Conservation (phyloP, 2,888 invertebrate species). For the Heliconius cydno region DNA sequence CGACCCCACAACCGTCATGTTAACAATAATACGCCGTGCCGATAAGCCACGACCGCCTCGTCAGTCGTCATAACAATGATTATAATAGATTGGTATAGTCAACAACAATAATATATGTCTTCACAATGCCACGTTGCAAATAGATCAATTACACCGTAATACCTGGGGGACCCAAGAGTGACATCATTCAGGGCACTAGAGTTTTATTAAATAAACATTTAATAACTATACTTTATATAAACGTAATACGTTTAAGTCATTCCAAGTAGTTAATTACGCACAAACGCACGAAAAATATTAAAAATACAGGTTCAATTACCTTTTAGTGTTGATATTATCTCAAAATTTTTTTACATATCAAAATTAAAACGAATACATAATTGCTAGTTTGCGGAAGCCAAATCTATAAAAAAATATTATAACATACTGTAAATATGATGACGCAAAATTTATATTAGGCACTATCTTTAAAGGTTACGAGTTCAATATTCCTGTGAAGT, state of each 20-base stretch:
- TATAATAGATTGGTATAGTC: not conserved
- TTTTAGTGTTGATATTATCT: not conserved
- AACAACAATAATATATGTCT: not conserved
- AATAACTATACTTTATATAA: not conserved
- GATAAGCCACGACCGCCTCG: no score
- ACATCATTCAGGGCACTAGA: not conserved
- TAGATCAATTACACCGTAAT: slow-evolving; percentile 9
- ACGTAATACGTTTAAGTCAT: not conserved
- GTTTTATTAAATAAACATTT: slow-evolving; percentile 1
- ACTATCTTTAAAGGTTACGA: not conserved
- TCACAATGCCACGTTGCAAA: slow-evolving; percentile 4
- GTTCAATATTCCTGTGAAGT: slow-evolving; percentile 1
- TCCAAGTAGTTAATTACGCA: not conserved
- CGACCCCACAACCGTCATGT: not conserved
- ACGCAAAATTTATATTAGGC: not conserved
- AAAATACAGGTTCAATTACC: not conserved
- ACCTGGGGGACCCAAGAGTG: slow-evolving; percentile 1
- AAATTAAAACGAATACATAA: not conserved
- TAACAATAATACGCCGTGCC: not conserved
- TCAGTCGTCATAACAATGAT: not conserved
- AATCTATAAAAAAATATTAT: not conserved
- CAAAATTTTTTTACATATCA: not conserved
- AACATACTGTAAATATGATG: not conserved
- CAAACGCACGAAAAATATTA: not conserved
- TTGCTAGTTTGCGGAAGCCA: slow-evolving; percentile 1